Conservation (phyloP, 2,888 invertebrate genomes). For the Crocallis elinguaria region DNA sequence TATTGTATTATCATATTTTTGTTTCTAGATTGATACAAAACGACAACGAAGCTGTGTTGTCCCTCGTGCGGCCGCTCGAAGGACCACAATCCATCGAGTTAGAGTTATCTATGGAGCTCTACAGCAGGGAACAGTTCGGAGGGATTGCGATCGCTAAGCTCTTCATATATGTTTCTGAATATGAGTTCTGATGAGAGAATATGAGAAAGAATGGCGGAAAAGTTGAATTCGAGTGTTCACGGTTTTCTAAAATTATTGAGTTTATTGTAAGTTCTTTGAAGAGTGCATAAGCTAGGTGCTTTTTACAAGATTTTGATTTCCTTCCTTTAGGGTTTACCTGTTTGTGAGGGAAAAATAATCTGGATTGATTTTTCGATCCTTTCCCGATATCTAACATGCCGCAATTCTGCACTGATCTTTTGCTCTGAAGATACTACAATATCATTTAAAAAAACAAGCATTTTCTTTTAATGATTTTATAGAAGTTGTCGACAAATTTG, state of each 20-base stretch:
- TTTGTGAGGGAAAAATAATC: no score
- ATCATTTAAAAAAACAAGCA: background rate
- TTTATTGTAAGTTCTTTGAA: no score
- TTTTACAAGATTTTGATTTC: no score
- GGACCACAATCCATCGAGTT: slow-evolving; percentile 97
- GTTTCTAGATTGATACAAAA: slow-evolving; percentile 76
- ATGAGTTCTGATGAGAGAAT: slow-evolving; percentile 80
- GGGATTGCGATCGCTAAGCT: slow-evolving; percentile 94
- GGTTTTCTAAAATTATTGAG: background rate
- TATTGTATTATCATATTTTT: background rate
- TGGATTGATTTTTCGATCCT: no score
- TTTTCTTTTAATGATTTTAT: background rate
- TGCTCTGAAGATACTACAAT: no score
- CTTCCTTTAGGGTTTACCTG: no score
- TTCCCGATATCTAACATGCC: no score
- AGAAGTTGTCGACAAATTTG: no score
- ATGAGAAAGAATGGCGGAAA: background rate
- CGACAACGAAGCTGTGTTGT: slow-evolving; percentile 90
- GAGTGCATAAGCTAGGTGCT: no score
- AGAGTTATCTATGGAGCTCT: slow-evolving; percentile 94
- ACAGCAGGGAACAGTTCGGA: slow-evolving; percentile 88
- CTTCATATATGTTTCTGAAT: slow-evolving; percentile 93
- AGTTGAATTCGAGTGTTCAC: background rate
- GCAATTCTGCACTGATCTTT: no score
- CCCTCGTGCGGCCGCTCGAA: slow-evolving; percentile 88